Evolutionary conservation across 2,888 invertebrate species (phyloP), one percentile per base, ranked within the genome.

Genomic region (Palloptera scutellata): DNA sequence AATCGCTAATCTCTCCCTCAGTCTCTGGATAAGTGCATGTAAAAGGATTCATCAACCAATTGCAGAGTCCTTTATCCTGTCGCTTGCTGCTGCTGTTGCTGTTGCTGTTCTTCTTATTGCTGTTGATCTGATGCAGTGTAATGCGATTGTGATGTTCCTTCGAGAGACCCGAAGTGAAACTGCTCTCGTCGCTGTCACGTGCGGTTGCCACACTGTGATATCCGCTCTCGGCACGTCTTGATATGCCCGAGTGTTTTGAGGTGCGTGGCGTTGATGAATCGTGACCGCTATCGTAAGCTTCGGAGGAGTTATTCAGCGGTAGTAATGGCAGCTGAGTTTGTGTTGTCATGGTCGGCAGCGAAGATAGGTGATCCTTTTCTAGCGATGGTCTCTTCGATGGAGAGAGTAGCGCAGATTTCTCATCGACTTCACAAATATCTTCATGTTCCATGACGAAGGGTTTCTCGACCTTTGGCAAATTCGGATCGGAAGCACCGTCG

Each of bases 401-500:
- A 11, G 78, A 74, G 9, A 81, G 72, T 19, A 81, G 74, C 41
- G 81, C 79, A 3, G 82, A 76, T 64, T 83, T 83, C 78, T 86
- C 81, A 70, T 84, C 81, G 13, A 79, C 75, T 75, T 86, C 81
- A 73, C 81, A 80, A 65, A 83, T 82, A 68, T 83, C 82, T 71
- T 83, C 78, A 67, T 77, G 75, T 70, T 73, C 78, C 8, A 79
- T 69, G 12, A 80, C 77, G 72, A 83, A 83, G 0, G 82, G 73
- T 43, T 84, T 84, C 73, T 83, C 83, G 53, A 77, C 64, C 73
- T 83, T 83, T 13, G 82, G 84, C 69, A 96, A 87, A 86, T 95
- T 95, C 17, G 96, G 96, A 87, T 96, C 96, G 30, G 96, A 96
- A 61, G 96, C 95, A 58, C 96, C 96, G 78, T 96, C 96, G 6